These are phyloP conservation scores for Mungos mungo DNA, from an alignment of 2,113 vertebrate genomes.

Conservation along the genomic window DNA sequence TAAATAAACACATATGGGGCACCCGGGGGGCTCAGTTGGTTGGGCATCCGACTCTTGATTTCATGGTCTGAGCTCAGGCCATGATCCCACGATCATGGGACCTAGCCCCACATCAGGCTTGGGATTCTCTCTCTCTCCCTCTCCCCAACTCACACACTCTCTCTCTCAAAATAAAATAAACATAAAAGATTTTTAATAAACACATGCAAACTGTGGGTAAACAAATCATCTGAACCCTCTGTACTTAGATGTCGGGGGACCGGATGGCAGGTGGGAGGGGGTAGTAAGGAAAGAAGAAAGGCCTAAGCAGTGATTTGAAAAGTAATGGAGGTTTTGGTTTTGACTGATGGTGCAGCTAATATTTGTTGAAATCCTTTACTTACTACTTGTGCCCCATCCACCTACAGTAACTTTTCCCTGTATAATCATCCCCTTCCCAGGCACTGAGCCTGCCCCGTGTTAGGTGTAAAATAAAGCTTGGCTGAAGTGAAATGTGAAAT, in stretches of 20 bases:
- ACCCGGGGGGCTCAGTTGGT: too few relatives aligned
- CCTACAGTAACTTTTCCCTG: neutral
- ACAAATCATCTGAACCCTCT: neutral
- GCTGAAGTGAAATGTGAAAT: neutral
- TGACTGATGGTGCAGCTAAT: neutral
- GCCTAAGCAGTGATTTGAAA: neutral
- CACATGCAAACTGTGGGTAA: neutral
- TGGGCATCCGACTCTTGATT: too few relatives aligned
- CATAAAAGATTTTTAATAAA: neutral
- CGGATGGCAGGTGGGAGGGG: neutral
- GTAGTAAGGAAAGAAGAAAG: neutral
- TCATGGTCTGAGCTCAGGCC: too few relatives aligned
- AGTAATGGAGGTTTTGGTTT: neutral
- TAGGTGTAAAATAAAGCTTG: neutral
- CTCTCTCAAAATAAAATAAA: too few relatives aligned
- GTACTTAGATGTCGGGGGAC: neutral
- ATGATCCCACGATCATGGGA: too few relatives aligned
- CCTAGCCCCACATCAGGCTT: too few relatives aligned
- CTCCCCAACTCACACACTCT: too few relatives aligned
- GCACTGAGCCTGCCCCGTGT: neutral
- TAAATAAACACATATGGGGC: neutral
- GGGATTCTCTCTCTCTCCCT: too few relatives aligned
- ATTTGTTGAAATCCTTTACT: neutral
- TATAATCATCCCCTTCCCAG: neutral
- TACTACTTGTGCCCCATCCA: neutral